These are phyloP conservation scores for Lates japonicus DNA, from an alignment of 2,797 vertebrate species.

Conservation along the genomic window DNA sequence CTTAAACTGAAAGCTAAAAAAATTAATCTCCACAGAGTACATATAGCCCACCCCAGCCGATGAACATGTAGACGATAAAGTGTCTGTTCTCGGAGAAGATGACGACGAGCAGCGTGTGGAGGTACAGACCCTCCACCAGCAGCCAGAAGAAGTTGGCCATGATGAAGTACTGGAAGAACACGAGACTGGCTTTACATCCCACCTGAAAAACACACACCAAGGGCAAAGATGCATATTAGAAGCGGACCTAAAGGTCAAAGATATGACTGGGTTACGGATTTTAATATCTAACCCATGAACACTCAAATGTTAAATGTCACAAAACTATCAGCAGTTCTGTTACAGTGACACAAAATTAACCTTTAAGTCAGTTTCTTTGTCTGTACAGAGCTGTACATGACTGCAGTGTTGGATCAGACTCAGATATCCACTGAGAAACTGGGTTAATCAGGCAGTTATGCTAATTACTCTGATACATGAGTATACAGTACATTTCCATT, in stretches of 20 bases:
- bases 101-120: constrained; percentile 91
- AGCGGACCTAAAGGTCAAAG: not conserved
- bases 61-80: constrained; percentile 90
- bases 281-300: not conserved
- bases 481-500: not conserved
- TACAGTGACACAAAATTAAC: not conserved
- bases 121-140: constrained; percentile 93
- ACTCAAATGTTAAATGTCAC: not conserved
- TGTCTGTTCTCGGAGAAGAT: constrained; percentile 89
- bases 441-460: constrained; percentile 1
- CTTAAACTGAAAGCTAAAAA: not conserved
- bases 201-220: constrained; percentile 81
- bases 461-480: constrained; percentile 15
- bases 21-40: no score
- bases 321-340: not conserved
- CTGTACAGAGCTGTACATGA: not conserved
- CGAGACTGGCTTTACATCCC: constrained; percentile 92
- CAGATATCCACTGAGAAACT: not conserved
- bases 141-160: constrained; percentile 98
- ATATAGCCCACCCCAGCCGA: constrained; percentile 91
- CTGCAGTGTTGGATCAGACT: not conserved
- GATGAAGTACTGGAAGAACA: constrained; percentile 93
- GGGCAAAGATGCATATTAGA: not conserved
- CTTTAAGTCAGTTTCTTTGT: constrained; percentile 1
- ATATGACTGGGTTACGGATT: not conserved